A percentile compares a stretch with the other conserved stretches of the same genome.
Evolutionary conservation across 2,888 invertebrate genomes (phyloP).

Genomic region (Chorisops tibialis): DNA sequence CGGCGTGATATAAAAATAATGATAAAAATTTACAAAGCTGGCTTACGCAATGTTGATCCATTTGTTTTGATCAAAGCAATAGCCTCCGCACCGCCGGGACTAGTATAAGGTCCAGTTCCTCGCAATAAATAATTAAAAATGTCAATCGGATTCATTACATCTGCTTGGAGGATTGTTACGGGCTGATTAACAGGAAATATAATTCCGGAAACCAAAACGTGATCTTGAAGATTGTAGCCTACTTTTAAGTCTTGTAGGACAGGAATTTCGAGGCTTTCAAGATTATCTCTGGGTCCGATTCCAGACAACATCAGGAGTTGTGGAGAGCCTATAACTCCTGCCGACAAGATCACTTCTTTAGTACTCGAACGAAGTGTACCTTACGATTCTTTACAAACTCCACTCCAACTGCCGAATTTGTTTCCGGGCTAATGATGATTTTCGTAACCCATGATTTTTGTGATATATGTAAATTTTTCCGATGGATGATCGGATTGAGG

Average conservation of each 20-base stretch:
- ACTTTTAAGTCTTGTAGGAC: conserved; percentile 68
- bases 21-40: conserved; percentile 37
- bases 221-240: conserved; percentile 79
- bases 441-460: conserved; percentile 66
- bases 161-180: conserved; percentile 63
- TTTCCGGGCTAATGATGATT: conserved; percentile 62
- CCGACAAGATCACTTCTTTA: conserved; percentile 76
- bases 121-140: conserved; percentile 61
- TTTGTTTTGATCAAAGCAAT: conserved; percentile 71
- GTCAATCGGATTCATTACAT: conserved; percentile 56
- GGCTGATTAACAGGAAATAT: conserved; percentile 70
- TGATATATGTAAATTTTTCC: conserved; percentile 68
- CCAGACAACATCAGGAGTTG: conserved; percentile 85
- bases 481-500: conserved; percentile 61
- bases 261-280: conserved; percentile 59
- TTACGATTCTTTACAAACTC: conserved; percentile 63
- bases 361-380: conserved; percentile 57
- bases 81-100: conserved; percentile 75
- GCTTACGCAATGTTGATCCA: conserved; percentile 48
- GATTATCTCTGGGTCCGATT: conserved; percentile 65
- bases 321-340: conserved; percentile 80
- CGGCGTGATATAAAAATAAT: neutral
- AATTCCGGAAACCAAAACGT: conserved; percentile 68
- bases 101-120: conserved; percentile 68
- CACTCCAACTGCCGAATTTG: conserved; percentile 64